Evolutionary conservation across 1,140 invertebrate species (phyloP), one percentile per base, ranked within the genome.

Genomic region (Euura lappo): DNA sequence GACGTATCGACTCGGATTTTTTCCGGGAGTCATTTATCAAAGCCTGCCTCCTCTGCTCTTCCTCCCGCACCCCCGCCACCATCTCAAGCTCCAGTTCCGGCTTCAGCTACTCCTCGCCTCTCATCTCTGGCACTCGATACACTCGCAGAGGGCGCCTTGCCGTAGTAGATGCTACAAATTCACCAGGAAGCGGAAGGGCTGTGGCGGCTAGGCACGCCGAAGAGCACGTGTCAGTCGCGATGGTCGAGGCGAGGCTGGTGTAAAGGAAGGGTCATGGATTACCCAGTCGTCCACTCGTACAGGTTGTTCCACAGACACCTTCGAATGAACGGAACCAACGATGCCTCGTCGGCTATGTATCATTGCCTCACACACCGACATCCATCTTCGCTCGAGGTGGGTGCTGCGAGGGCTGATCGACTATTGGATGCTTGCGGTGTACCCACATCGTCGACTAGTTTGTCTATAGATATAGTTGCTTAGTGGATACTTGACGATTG

Each of bases 391-490:
- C 45, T 45, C 45, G 46, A 51, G 8, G 67, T 68, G 66, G 73
- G n/a, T n/a, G n/a, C n/a, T n/a, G n/a, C n/a, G n/a, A 28, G 74
- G 74, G 70, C 74, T 77, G 76, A 77, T 77, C 74, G 74, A 75
- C 72, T 74, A 77, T 75, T 73, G 72, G 75, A 78, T 79, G 79
- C 78, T 80, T 79, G 78, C 71, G 79, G 79, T 78, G 78, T 77
- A 76, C 72, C 51, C 28, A 28, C 28, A 28, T 28, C 0, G 28
- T 28, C 28, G 28, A 28, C 28, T 1, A 28, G 28, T 28, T 28
- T 28, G 28, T 28, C 28, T 28, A 28, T 28, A 28, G 28, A 28
- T 28, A 28, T 28, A 28, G 28, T 28, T 28, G 28, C 28, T 28
- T 28, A 28, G 28, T 28, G 28, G 28, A 28, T 28, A 28, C 28